A percentile compares a stretch with the other conserved stretches of the same genome.
Evolutionary conservation across 2,888 invertebrate species (phyloP).

Genomic region (Malacosoma neustria): DNA sequence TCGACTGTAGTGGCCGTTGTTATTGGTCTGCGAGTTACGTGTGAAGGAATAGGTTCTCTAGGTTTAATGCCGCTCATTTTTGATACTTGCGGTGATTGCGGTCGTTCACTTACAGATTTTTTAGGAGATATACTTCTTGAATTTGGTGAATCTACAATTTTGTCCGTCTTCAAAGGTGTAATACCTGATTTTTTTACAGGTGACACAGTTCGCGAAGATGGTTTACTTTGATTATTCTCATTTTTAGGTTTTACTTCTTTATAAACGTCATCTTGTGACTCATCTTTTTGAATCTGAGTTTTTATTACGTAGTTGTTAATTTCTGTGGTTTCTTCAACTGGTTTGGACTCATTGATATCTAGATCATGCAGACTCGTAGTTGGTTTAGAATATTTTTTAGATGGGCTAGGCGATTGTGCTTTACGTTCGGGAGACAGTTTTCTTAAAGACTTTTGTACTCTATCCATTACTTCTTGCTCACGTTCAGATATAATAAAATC

Average conservation of each 20-base stretch:
- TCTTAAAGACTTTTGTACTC: conserved; percentile 50
- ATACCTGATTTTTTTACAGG: conserved; percentile 41
- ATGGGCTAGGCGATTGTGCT: conserved; percentile 37
- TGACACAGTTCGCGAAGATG: conserved; percentile 42
- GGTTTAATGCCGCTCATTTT: conserved; percentile 41
- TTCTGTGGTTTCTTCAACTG: conserved; percentile 10
- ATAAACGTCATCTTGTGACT: conserved; percentile 12
- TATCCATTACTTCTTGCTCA: conserved; percentile 51
- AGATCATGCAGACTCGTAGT: conserved; percentile 39
- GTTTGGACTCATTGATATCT: conserved; percentile 22
- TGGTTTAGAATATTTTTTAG: conserved; percentile 36
- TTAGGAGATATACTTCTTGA: conserved; percentile 53
- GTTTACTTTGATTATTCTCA: conserved; percentile 30
- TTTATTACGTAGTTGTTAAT: conserved; percentile 16
- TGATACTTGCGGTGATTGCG: conserved; percentile 51
- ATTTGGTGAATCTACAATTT: conserved; percentile 33
- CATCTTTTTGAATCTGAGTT: conserved; percentile 12
- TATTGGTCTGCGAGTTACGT: conserved; percentile 32
- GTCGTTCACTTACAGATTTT: conserved; percentile 41
- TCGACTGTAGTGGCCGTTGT: conserved; percentile 35
- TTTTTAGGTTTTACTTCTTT: conserved; percentile 29
- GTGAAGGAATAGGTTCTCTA: conserved; percentile 36
- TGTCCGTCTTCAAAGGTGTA: conserved; percentile 25
- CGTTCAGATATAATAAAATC: conserved; percentile 46
- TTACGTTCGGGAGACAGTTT: conserved; percentile 55